phyloP scores from a whole-genome alignment of 2,113 vertebrate genomes.

The Opisthocomus hoazin region DNA sequence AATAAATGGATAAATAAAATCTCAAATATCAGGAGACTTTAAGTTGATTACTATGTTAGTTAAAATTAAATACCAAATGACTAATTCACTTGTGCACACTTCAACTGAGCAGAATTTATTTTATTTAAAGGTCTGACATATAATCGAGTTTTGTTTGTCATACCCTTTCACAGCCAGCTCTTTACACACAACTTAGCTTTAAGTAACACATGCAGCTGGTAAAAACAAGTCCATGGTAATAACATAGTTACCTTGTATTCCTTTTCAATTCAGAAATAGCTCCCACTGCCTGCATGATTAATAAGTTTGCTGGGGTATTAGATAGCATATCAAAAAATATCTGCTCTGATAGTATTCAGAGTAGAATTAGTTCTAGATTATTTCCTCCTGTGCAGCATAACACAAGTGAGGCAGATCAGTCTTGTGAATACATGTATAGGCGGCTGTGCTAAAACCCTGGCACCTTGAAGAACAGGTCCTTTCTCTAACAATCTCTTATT shows the following conservation, averaged over 20 bases:
- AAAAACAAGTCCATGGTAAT: background rate
- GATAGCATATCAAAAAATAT: background rate
- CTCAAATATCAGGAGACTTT: slow-evolving; percentile 30
- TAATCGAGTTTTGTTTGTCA: slow-evolving; percentile 6
- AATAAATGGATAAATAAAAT: slow-evolving; percentile 49
- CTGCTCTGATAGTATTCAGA: background rate
- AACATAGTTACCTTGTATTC: background rate
- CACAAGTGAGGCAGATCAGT: background rate
- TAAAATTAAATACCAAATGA: slow-evolving; percentile 39
- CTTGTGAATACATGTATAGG: background rate
- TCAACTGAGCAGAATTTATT: background rate
- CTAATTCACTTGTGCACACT: slow-evolving; percentile 5
- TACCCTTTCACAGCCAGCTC: background rate
- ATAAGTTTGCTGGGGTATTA: background rate
- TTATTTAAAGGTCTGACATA: slow-evolving; percentile 43
- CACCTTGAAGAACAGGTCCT: background rate
- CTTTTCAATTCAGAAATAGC: background rate
- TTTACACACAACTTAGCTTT: background rate
- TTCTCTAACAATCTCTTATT: background rate
- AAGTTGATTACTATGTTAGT: slow-evolving; percentile 11
- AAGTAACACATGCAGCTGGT: slow-evolving; percentile 3
- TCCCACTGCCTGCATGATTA: background rate
- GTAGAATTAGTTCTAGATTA: background rate
- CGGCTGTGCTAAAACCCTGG: background rate
- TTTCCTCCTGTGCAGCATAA: background rate